Evolutionary conservation across 2,113 vertebrate genomes (phyloP).

Genomic region (Oryzias celebensis): DNA sequence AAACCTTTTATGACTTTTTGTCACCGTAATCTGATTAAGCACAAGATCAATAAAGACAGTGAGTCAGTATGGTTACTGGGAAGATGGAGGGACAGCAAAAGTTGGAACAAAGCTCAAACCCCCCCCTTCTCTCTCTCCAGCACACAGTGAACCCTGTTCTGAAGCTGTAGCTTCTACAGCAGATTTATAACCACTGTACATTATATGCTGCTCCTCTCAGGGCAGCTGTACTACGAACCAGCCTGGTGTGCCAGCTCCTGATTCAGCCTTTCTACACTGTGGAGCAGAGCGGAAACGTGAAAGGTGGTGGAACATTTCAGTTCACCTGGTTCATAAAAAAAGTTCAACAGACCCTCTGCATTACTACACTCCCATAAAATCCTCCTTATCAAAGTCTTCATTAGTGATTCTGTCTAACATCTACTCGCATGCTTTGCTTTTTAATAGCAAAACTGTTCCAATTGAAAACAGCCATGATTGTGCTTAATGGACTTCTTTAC

Average conservation of each 20-base stretch:
- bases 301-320: slow-evolving; percentile 33
- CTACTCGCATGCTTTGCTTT: too few species aligned
- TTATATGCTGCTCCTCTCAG: slow-evolving; percentile 40
- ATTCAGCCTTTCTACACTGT: slow-evolving; percentile 59
- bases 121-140: too few species aligned
- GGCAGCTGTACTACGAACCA: slow-evolving; percentile 19
- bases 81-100: slow-evolving; percentile 39
- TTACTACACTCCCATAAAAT: too few species aligned
- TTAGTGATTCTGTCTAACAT: too few species aligned
- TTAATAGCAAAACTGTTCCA: too few species aligned
- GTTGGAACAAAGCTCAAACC: slow-evolving; percentile 27
- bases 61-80: slow-evolving; percentile 23
- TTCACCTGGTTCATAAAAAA: slow-evolving; percentile 2
- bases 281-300: slow-evolving; percentile 11
- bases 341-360: too few species aligned
- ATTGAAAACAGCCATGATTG: too few species aligned
- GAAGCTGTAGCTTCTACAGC: slow-evolving; percentile 32
- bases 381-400: too few species aligned
- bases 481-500: too few species aligned
- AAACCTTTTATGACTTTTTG: too few species aligned
- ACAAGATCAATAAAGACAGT: slow-evolving; percentile 53
- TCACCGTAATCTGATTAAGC: neutral
- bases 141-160: slow-evolving; percentile 19
- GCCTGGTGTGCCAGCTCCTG: slow-evolving; percentile 56
- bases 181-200: slow-evolving; percentile 58